Conservation (phyloP, 1,140 invertebrate species). For the Sinonovacula constricta region DNA sequence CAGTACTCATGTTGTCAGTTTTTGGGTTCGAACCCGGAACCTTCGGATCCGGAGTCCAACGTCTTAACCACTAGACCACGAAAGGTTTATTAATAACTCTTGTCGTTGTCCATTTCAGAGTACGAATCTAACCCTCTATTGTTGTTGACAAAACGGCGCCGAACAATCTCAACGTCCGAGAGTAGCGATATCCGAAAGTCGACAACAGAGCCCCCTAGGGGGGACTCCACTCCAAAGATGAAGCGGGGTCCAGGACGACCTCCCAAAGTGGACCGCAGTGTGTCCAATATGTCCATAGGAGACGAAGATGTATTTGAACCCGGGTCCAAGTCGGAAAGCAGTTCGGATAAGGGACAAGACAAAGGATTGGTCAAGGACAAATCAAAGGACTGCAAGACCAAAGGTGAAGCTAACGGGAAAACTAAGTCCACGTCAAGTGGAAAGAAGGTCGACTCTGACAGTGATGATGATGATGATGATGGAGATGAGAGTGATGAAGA, state of each 20-base stretch:
- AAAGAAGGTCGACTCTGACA: conserved; percentile 29
- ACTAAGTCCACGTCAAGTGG: not conserved
- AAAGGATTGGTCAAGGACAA: too few relatives aligned
- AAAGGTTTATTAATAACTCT: too few relatives aligned
- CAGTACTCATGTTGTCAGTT: too few relatives aligned
- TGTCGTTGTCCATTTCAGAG: conserved; percentile 53
- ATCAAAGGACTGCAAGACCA: not conserved
- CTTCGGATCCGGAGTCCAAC: too few relatives aligned
- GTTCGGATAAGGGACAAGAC: too few relatives aligned
- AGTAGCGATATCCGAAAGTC: conserved; percentile 65
- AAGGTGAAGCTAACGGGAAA: not conserved
- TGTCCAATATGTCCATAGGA: conserved; percentile 32
- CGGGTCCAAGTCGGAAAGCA: too few relatives aligned
- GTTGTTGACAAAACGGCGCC: conserved; percentile 85
- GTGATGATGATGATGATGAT: conserved; percentile 12
- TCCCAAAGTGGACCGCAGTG: conserved; percentile 51
- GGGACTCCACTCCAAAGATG: conserved; percentile 9
- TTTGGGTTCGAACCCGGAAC: too few relatives aligned
- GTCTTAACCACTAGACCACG: too few relatives aligned
- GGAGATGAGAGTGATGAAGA: conserved; percentile 21
- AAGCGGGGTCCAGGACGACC: conserved; percentile 62
- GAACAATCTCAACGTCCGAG: conserved; percentile 82
- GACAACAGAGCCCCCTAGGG: conserved; percentile 16
- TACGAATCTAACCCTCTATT: conserved; percentile 86
- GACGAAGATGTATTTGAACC: conserved; percentile 45